Percentiles rank a stretch among this genome's conserved stretches.
These are phyloP conservation scores for Athrips mouffetella DNA, from an alignment of 2,888 invertebrate species.

Conservation along the genomic window DNA sequence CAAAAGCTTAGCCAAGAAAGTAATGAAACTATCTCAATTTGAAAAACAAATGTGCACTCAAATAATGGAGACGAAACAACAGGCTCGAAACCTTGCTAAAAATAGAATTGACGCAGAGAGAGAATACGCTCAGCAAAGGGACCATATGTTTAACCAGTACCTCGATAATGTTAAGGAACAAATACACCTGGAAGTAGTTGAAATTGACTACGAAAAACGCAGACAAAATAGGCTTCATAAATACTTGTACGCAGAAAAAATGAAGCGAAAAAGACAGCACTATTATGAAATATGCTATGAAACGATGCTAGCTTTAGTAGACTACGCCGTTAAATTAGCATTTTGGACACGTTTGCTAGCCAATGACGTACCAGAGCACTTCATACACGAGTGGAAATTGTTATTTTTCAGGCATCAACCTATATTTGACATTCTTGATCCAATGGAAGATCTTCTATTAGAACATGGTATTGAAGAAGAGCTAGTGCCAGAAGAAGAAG, in stretches of 20 bases:
- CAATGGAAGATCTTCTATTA: slow-evolving; percentile 57
- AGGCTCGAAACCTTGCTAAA: slow-evolving; percentile 73
- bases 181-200: slow-evolving; percentile 62
- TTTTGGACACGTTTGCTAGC: slow-evolving; percentile 65
- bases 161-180: slow-evolving; percentile 63
- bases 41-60: slow-evolving; percentile 82
- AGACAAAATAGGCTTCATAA: slow-evolving; percentile 72
- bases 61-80: slow-evolving; percentile 79
- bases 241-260: slow-evolving; percentile 74
- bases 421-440: slow-evolving; percentile 69
- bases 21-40: slow-evolving; percentile 80
- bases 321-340: slow-evolving; percentile 72
- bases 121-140: slow-evolving; percentile 68
- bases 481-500: slow-evolving; percentile 49
- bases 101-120: slow-evolving; percentile 74
- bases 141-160: slow-evolving; percentile 66
- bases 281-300: slow-evolving; percentile 73
- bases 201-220: slow-evolving; percentile 74
- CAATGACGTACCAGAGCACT: slow-evolving; percentile 64
- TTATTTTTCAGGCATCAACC: slow-evolving; percentile 76
- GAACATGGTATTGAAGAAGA: slow-evolving; percentile 46
- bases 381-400: slow-evolving; percentile 76
- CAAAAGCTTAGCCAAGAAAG: slow-evolving; percentile 70
- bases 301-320: slow-evolving; percentile 73
- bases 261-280: slow-evolving; percentile 65